Conservation (phyloP, 2,113 vertebrate genomes). For the Collichthys lucidus region DNA sequence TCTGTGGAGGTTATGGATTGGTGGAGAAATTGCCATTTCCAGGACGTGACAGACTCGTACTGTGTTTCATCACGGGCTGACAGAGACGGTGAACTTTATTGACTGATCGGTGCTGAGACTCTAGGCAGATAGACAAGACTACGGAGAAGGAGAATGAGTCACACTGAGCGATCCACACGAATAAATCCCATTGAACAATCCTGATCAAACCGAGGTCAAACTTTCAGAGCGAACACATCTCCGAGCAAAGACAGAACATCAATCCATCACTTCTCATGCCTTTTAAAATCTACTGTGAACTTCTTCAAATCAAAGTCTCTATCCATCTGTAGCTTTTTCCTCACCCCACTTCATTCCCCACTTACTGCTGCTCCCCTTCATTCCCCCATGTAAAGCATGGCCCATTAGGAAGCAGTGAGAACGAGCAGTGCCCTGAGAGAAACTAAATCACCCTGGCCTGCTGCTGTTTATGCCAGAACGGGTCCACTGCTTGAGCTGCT, state of each 20-base stretch:
- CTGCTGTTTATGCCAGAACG: constrained; percentile 67
- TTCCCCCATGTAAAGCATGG: constrained; percentile 61
- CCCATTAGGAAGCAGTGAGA: constrained; percentile 70
- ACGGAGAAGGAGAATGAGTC: constrained; percentile 52
- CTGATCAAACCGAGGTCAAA: constrained; percentile 48
- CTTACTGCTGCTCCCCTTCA: constrained; percentile 33
- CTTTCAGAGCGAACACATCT: constrained; percentile 29
- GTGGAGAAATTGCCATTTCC: constrained; percentile 54
- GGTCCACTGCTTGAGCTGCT: constrained; percentile 54
- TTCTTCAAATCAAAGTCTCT: constrained; percentile 22
- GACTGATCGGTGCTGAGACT: constrained; percentile 42
- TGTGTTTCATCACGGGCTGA: constrained; percentile 45
- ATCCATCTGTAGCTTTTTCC: constrained; percentile 37
- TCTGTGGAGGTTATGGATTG: constrained; percentile 55
- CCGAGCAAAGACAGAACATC: constrained; percentile 37
- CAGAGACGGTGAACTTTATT: constrained; percentile 48
- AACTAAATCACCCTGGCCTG: constrained; percentile 60
- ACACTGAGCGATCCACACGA: constrained; percentile 32
- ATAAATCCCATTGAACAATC: constrained; percentile 53
- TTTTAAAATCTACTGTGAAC: constrained; percentile 28
- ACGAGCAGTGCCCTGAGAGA: constrained; percentile 61
- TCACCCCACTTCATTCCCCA: constrained; percentile 49
- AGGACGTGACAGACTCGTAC: constrained; percentile 33
- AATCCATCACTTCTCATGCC: constrained; percentile 14
- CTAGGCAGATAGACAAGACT: constrained; percentile 40